These are phyloP conservation scores for Clunio marinus DNA, from an alignment of 2,888 invertebrate genomes.

Conservation along the genomic window DNA sequence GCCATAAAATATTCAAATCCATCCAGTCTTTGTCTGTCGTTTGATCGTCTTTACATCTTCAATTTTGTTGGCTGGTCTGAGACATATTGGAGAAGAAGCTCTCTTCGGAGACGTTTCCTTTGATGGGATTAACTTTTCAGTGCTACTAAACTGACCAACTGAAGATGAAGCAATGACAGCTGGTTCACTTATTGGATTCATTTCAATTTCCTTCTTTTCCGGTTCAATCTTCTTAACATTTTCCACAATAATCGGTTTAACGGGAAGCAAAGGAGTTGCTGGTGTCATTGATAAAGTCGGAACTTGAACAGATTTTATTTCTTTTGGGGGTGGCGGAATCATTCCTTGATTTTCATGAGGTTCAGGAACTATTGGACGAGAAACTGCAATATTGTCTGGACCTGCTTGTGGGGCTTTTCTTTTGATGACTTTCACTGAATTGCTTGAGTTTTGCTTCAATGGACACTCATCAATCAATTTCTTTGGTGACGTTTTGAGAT, in stretches of 20 bases:
- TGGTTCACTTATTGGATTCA: neutral
- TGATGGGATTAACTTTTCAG: slow-evolving; percentile 52
- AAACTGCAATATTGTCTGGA: slow-evolving; percentile 45
- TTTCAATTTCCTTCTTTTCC: neutral
- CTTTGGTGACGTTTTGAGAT: neutral
- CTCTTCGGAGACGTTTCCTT: slow-evolving; percentile 38
- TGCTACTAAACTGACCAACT: slow-evolving; percentile 49
- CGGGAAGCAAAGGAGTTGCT: neutral
- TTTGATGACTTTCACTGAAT: slow-evolving; percentile 54
- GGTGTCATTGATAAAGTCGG: slow-evolving; percentile 25
- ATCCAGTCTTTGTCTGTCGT: slow-evolving; percentile 58
- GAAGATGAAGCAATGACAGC: slow-evolving; percentile 42
- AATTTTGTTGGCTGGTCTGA: slow-evolving; percentile 52
- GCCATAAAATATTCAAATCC: slow-evolving; percentile 53
- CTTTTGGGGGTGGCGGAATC: slow-evolving; percentile 52
- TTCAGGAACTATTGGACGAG: slow-evolving; percentile 53
- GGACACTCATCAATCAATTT: neutral
- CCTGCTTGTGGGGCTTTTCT: slow-evolving; percentile 45
- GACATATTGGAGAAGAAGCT: slow-evolving; percentile 50
- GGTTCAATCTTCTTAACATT: neutral
- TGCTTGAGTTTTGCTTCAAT: neutral
- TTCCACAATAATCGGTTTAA: slow-evolving; percentile 12
- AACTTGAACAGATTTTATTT: slow-evolving; percentile 12
- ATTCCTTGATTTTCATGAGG: slow-evolving; percentile 53
- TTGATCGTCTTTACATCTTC: slow-evolving; percentile 57